phyloP scores from a whole-genome alignment of 92 coral and sea anemone genomes.

The Porites evermanni region DNA sequence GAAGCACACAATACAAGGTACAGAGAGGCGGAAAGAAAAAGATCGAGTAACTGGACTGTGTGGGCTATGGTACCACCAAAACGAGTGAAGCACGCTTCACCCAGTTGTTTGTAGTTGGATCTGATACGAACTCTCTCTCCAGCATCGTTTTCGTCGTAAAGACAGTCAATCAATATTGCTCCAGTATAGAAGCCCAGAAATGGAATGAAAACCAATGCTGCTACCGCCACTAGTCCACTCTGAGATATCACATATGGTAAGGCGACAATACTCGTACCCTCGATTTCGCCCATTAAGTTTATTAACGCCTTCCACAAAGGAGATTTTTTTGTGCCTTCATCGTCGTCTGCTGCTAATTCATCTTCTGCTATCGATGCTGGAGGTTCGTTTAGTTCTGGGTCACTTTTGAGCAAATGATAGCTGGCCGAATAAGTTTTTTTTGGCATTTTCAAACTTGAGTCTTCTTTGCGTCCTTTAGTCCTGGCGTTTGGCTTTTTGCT shows the following conservation, averaged over 20 bases:
- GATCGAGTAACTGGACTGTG: too few species aligned
- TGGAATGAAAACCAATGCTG: conserved; percentile 43
- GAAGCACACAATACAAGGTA: conserved; percentile 61
- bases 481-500: too few species aligned
- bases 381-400: too few species aligned
- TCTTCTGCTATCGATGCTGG: too few species aligned
- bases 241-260: conserved; percentile 47
- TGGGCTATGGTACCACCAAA: too few species aligned
- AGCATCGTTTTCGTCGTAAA: conserved; percentile 37
- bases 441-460: too few species aligned
- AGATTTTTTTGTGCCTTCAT: too few species aligned
- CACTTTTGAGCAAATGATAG: too few species aligned
- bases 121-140: conserved; percentile 35
- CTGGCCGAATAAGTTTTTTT: too few species aligned
- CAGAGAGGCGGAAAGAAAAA: conserved; percentile 18
- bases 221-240: conserved; percentile 54
- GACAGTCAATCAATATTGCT: conserved; percentile 43
- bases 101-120: conserved; percentile 52
- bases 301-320: conserved; percentile 32
- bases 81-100: too few species aligned
- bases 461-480: too few species aligned
- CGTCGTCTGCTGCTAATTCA: too few species aligned
- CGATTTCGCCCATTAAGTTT: conserved; percentile 45
- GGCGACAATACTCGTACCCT: conserved; percentile 45
- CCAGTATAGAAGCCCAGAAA: conserved; percentile 46